These are phyloP conservation scores for Crambe crambe DNA, from an alignment of 37 sponge, comb jelly and placozoan genomes.

Conservation along the genomic window DNA sequence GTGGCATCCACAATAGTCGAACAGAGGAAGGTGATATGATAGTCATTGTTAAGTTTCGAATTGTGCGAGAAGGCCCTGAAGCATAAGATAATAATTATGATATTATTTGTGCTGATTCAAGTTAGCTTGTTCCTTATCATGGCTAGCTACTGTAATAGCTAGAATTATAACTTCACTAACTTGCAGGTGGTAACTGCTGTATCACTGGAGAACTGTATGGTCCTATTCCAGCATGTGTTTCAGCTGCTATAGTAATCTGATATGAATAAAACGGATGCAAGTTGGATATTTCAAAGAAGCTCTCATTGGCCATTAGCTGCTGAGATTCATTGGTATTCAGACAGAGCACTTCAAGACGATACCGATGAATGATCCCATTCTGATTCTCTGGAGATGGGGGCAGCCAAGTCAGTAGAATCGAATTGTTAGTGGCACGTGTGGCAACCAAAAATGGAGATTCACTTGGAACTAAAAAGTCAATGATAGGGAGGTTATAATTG, in stretches of 20 bases:
- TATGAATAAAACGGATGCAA: not conserved
- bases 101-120: not conserved
- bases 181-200: not conserved
- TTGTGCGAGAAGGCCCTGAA: not conserved
- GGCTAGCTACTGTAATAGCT: not conserved
- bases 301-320: not conserved
- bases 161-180: not conserved
- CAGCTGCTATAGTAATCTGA: not conserved
- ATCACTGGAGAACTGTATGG: not conserved
- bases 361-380: not conserved
- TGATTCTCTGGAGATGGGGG: not conserved
- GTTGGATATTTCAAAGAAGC: not conserved
- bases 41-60: not conserved
- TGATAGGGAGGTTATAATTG: too few species aligned
- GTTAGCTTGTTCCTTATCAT: not conserved
- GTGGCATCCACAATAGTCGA: not conserved
- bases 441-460: not conserved
- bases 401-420: not conserved
- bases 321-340: not conserved
- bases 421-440: not conserved
- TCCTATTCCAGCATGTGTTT: not conserved
- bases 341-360: not conserved
- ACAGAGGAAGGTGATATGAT: not conserved
- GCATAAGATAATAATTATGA: not conserved
- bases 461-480: constrained; percentile 2